These are phyloP conservation scores for Pachypeltis micranthus DNA, from an alignment of 1,140 invertebrate genomes.

Conservation along the genomic window DNA sequence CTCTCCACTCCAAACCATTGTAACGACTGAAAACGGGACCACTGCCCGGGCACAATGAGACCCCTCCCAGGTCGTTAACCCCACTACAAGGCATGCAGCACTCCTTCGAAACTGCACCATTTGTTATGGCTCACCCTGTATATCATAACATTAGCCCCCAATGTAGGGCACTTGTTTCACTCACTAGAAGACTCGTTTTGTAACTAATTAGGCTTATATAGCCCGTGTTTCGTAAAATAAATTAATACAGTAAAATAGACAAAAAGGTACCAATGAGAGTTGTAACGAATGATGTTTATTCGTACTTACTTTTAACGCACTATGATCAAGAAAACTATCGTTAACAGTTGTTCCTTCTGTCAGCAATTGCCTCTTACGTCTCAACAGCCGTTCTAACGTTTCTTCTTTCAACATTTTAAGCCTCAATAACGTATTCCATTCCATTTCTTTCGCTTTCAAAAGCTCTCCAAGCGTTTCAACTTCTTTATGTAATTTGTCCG, in stretches of 20 bases:
- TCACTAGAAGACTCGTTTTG: too few species aligned
- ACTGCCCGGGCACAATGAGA: too few species aligned
- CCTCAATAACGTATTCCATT: slow-evolving; percentile 68
- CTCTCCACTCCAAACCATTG: too few species aligned
- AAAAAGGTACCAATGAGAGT: not conserved
- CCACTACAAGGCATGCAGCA: too few species aligned
- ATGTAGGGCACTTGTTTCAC: too few species aligned
- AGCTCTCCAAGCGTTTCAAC: slow-evolving; percentile 53
- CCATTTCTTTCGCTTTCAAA: slow-evolving; percentile 60
- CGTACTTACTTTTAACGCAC: not conserved
- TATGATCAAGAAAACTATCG: slow-evolving; percentile 7
- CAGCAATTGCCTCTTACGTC: slow-evolving; percentile 42
- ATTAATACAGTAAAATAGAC: not conserved
- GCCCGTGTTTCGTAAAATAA: not conserved
- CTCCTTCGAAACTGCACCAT: too few species aligned
- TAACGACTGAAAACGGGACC: too few species aligned
- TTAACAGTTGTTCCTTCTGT: not conserved
- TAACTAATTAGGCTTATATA: not conserved
- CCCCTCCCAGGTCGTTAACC: too few species aligned
- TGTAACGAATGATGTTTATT: not conserved
- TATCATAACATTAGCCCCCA: too few species aligned
- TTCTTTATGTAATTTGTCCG: slow-evolving; percentile 45
- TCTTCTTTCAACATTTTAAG: slow-evolving; percentile 72
- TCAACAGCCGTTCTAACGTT: slow-evolving; percentile 50
- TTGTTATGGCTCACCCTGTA: too few species aligned